Base-by-base conservation (phyloP, 2,113 vertebrate genomes). In the Glareola pratincola region DNA sequence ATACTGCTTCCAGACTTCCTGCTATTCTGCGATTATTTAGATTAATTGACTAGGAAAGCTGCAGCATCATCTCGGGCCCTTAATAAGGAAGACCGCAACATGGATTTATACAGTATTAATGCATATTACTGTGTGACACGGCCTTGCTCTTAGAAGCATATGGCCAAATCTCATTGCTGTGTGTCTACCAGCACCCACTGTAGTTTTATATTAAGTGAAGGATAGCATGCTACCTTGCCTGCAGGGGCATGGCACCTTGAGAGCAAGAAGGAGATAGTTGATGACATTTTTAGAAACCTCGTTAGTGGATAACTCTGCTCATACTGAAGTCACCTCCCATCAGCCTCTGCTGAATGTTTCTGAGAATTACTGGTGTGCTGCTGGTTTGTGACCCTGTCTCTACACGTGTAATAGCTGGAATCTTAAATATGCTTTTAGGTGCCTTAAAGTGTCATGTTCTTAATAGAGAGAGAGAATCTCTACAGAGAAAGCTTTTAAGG, bases 11-110 rank as follows among this genome's bases (percentile, higher is more conserved):
- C 91, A 92, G 93, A 93, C 95, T 94, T 94, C 96, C 91, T 97
- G 93, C 88, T 84, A 88, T 93, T 85, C 92, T 93, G 88, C 5
- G 69, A 96, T 95, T 96, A 75, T 94, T 90, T 91, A 94, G 96
- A 96, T 97, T 95, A 96, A 96, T 95, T 93, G 94, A 72, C 94
- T 74, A 80, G 85, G 76, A 88, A 96, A 97, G 90, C 47, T 97
- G 88, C 93, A 90, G 68, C 94, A 92, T 85, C 74, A 83, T 94
- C 88, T 94, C 77, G 63, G 81, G 75, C 66, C 85, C 92, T 85
- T 92, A 88, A 77, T 92, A 86, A 95, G 88, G 92, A 90, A 94
- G 75, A 67, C 68, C 5, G 8, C 63, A 72, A 21, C 85, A 43
- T 14, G 17, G 72, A 86, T 95, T 93, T 92, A 18, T 63, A 30